Evolutionary conservation across 2,888 invertebrate species (phyloP), one percentile per base, ranked within the genome.

Genomic region (Dynastes grantii): DNA sequence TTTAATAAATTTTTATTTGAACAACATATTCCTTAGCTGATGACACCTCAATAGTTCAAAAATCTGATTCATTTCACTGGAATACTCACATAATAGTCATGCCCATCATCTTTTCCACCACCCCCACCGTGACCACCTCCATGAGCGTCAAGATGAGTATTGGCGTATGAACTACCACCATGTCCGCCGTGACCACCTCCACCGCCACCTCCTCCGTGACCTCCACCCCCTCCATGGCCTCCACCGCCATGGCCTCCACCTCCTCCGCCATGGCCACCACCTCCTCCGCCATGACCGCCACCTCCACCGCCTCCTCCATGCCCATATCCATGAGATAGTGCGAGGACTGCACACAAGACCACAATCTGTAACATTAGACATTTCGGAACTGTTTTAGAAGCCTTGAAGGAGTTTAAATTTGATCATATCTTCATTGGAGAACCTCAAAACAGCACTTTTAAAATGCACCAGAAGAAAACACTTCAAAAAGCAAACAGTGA

Each of bases 71-170:
- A 22, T 22, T 22, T 22, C 22, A 22, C 9, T n/a, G 6, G 37
- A 63, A 16, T 78, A 53, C 79, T 79, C 29, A 79, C 79, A 49
- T 79, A 79, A 51, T 79, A 64, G 70, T 79, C 79, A 45, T 79
- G 77, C 5, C 79, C 77, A 32, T 77, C 79, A 45, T 79, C 77
- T 55, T 67, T 53, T 37, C 78, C 78, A 16, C 77, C 77, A 29
- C 73, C 79, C 27, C 58, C 70, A 32, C 76, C 76, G 37, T 71
- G 37, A 61, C 73, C 71, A 64, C 76, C 76, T 27, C 73, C 71
- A 65, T 78, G 61, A 11, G 77, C 68, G 11, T 77, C 68, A 11
- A 77, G 49, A 45, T 77, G 53, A 8, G 16, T 58, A 40, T 77
- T 77, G 13, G 68, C 49, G 13, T 77, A 68, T 11, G 67, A 70